Evolutionary conservation across 2,888 invertebrate species (phyloP).

Genomic region (Halocaridina rubra): DNA sequence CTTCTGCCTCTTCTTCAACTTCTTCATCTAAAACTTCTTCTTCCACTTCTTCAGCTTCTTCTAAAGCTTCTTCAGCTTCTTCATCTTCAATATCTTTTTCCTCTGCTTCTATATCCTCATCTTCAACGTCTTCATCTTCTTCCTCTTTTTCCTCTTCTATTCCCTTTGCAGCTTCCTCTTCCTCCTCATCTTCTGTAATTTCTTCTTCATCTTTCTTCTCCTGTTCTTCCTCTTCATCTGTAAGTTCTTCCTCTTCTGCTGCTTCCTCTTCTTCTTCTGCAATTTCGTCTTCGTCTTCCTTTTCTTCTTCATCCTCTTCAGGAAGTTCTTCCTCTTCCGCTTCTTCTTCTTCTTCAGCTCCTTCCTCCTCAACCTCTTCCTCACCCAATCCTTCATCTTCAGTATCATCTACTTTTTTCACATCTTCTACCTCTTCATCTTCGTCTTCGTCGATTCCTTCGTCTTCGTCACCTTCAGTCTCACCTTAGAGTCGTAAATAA

Average conservation of each 20-base stretch:
- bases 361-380: slow-evolving; percentile 60
- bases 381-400: slow-evolving; percentile 65
- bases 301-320: slow-evolving; percentile 22
- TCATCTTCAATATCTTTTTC: neutral
- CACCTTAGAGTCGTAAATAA: neutral
- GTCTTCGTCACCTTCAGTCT: neutral
- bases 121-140: neutral
- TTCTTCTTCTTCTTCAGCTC: slow-evolving; percentile 46
- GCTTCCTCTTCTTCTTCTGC: neutral
- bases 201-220: neutral
- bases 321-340: slow-evolving; percentile 37
- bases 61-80: neutral
- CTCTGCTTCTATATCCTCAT: neutral
- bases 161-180: neutral
- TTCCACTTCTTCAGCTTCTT: neutral
- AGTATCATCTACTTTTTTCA: slow-evolving; percentile 32
- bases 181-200: neutral
- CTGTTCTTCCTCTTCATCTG: neutral
- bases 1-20: neutral
- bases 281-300: neutral
- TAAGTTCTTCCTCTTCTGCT: neutral
- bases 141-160: neutral
- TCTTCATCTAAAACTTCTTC: neutral
- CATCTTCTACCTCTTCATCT: slow-evolving; percentile 1
- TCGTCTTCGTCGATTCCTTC: neutral